Evolutionary conservation across 2,797 vertebrate species (phyloP).

Genomic region (Parotocinclus haroldoi): DNA sequence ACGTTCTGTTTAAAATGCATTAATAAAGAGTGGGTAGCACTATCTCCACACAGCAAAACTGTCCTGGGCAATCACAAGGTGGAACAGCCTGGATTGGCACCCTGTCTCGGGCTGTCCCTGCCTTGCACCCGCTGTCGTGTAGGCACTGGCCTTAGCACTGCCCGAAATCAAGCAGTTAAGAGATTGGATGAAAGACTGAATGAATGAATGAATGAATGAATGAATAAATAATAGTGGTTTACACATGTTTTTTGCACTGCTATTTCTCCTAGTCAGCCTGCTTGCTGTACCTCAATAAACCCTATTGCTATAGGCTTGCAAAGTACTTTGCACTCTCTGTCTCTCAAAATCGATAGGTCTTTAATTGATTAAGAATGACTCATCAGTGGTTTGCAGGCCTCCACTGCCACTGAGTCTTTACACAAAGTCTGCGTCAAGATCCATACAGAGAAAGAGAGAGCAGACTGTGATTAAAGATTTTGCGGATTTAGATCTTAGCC

Average conservation of each 20-base stretch:
- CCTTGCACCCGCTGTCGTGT: too few species aligned
- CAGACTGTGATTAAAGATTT: conserved; percentile 34
- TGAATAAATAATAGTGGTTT: conserved; percentile 15
- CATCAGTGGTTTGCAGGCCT: conserved; percentile 38
- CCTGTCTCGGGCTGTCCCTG: too few species aligned
- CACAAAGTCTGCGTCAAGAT: conserved; percentile 26
- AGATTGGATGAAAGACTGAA: conserved; percentile 2
- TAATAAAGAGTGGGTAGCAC: too few species aligned
- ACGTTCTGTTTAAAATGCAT: too few species aligned
- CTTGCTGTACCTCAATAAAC: conserved; percentile 39
- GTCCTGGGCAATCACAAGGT: too few species aligned
- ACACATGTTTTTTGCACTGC: conserved; percentile 28
- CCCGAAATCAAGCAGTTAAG: too few species aligned
- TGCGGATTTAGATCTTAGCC: conserved; percentile 15
- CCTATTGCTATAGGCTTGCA: conserved; percentile 34
- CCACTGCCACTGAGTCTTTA: conserved; percentile 25
- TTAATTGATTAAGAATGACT: conserved; percentile 63
- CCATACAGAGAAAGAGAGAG: conserved; percentile 15
- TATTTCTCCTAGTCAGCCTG: conserved; percentile 21
- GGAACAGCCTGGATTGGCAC: too few species aligned
- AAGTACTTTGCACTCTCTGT: conserved; percentile 32
- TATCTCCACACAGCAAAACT: too few species aligned
- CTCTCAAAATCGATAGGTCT: conserved; percentile 59
- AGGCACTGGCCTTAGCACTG: too few species aligned
- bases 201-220: conserved; percentile 30